phyloP scores from a whole-genome alignment of 2,797 vertebrate genomes.

The Strix occidentalis region DNA sequence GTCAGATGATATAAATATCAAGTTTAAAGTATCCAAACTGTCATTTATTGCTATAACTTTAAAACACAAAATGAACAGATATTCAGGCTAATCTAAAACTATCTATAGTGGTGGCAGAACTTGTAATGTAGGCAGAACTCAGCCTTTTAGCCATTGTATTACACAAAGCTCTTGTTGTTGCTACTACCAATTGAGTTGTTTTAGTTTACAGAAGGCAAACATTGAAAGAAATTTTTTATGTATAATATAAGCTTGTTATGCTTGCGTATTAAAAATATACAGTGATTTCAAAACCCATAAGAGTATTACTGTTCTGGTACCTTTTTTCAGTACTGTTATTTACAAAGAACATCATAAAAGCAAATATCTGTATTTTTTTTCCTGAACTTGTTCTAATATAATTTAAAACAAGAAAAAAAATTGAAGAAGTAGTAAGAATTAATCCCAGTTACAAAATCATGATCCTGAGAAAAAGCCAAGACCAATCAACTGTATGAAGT shows the following conservation, averaged over 20 bases:
- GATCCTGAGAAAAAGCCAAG: background rate
- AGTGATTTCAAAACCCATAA: fast-evolving
- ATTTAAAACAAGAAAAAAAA: background rate
- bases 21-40: background rate
- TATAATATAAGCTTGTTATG: background rate
- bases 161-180: background rate
- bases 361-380: background rate
- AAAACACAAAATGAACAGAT: background rate
- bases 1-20: background rate
- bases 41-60: background rate
- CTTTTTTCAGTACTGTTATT: background rate
- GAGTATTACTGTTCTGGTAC: background rate
- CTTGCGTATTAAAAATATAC: background rate
- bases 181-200: background rate
- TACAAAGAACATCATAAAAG: background rate
- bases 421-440: background rate
- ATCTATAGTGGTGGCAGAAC: background rate
- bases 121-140: background rate
- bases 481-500: background rate
- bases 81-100: background rate
- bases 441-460: background rate
- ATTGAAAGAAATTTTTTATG: background rate
- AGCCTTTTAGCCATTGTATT: background rate
- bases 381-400: background rate
- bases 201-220: background rate